Percentiles rank a stretch among this genome's conserved stretches.
phyloP scores from a whole-genome alignment of 2,797 vertebrate species.

The Catostomus latipinnis region DNA sequence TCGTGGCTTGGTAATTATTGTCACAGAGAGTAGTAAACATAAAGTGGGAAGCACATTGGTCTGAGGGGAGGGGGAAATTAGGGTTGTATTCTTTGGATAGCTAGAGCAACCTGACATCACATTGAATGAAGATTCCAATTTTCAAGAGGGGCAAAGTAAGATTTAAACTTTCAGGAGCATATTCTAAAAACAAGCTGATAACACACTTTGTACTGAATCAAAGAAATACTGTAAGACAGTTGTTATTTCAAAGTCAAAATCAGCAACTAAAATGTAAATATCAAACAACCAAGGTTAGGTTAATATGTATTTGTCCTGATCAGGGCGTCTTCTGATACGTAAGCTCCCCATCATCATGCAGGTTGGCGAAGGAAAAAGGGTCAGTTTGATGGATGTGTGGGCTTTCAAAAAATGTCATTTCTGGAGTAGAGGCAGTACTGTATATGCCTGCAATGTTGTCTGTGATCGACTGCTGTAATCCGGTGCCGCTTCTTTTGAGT shows the following conservation, averaged over 20 bases:
- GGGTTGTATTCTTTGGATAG: constrained; percentile 87
- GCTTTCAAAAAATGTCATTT: constrained; percentile 81
- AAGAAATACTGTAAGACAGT: constrained; percentile 63
- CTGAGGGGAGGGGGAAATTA: constrained; percentile 76
- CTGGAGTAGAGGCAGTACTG: constrained; percentile 75
- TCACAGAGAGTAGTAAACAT: constrained; percentile 64
- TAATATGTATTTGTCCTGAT: constrained; percentile 63
- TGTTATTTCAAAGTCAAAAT: constrained; percentile 66
- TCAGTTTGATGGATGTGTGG: constrained; percentile 82
- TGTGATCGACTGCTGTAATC: constrained; percentile 95
- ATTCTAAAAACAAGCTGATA: constrained; percentile 87
- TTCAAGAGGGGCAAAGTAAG: constrained; percentile 52
- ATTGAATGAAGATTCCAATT: constrained; percentile 69
- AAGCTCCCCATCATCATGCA: constrained; percentile 93
- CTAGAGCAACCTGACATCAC: constrained; percentile 87
- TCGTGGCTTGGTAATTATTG: constrained; percentile 87
- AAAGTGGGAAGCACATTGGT: constrained; percentile 74
- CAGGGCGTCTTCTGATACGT: constrained; percentile 73
- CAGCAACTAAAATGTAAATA: constrained; percentile 66
- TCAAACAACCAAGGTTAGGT: constrained; percentile 69
- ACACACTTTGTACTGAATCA: constrained; percentile 78
- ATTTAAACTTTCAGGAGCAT: constrained; percentile 74
- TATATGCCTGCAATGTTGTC: constrained; percentile 76
- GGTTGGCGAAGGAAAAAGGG: constrained; percentile 79
- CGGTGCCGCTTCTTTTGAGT: constrained; percentile 84